phyloP scores from a whole-genome alignment of 2,888 invertebrate species.

The Meteorus cinctellus region DNA sequence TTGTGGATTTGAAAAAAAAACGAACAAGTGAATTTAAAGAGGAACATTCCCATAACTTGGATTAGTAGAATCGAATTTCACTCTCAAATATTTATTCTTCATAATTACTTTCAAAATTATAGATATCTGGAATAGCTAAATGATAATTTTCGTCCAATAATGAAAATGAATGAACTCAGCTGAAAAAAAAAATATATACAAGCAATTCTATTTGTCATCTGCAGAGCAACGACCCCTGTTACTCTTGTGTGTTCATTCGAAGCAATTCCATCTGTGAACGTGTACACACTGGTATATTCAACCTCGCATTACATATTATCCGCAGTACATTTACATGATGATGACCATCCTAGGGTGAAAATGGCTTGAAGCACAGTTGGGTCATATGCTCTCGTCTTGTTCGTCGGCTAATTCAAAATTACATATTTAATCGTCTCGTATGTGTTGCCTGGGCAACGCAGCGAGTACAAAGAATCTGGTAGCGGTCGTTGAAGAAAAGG shows the following conservation, averaged over 20 bases:
- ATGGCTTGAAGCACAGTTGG: constrained; percentile 42
- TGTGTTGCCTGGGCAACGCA: constrained; percentile 57
- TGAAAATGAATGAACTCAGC: neutral
- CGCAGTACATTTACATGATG: constrained; percentile 2
- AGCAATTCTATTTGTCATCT: neutral
- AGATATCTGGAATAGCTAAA: too few relatives aligned
- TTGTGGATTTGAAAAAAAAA: neutral
- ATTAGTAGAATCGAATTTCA: too few relatives aligned
- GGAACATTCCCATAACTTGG: too few relatives aligned
- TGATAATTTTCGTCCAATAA: too few relatives aligned
- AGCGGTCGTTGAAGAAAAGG: constrained; percentile 16
- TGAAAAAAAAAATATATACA: neutral
- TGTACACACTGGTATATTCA: constrained; percentile 5
- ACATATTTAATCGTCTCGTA: constrained; percentile 69
- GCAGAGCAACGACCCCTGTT: constrained; percentile 32
- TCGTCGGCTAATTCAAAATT: constrained; percentile 68
- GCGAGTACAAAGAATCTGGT: constrained; percentile 44
- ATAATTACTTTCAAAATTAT: too few relatives aligned
- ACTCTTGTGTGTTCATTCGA: constrained; percentile 20
- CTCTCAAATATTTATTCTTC: too few relatives aligned
- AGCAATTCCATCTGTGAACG: constrained; percentile 12
- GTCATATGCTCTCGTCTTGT: constrained; percentile 52
- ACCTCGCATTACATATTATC: neutral
- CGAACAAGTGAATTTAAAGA: neutral
- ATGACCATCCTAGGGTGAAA: constrained; percentile 39